phyloP scores from a whole-genome alignment of 1,140 invertebrate species.

The Drosophila miranda region DNA sequence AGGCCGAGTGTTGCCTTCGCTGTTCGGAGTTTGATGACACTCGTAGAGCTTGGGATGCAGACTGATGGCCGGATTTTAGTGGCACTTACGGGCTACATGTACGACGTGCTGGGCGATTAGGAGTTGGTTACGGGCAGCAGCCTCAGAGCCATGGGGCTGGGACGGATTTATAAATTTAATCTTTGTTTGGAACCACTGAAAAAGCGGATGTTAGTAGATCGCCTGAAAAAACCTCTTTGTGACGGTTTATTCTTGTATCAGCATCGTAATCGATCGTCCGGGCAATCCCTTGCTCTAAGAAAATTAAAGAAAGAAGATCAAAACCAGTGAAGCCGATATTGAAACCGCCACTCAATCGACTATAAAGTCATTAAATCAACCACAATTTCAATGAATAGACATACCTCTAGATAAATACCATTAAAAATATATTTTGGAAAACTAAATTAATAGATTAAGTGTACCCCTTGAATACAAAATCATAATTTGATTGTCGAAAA shows the following conservation, averaged over 20 bases:
- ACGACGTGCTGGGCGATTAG: constrained; percentile 43
- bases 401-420: no score
- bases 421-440: no score
- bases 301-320: not conserved
- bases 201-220: constrained; percentile 18
- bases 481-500: no score
- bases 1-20: constrained; percentile 11
- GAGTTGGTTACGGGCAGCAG: constrained; percentile 30
- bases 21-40: constrained; percentile 17
- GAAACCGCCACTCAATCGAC: no score
- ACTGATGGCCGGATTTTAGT: constrained; percentile 52
- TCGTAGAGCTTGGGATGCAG: constrained; percentile 15
- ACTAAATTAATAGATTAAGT: no score
- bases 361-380: no score
- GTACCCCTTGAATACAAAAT: no score
- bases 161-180: constrained; percentile 36
- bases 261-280: constrained; percentile 21
- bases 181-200: not conserved
- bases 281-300: not conserved
- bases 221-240: constrained; percentile 37
- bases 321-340: no score
- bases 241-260: constrained; percentile 42
- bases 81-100: constrained; percentile 43
- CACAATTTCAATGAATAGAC: no score
- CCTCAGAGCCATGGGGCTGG: constrained; percentile 37